Evolutionary conservation across 2,797 vertebrate genomes (phyloP).

Genomic region (Eulemur rubriventer): DNA sequence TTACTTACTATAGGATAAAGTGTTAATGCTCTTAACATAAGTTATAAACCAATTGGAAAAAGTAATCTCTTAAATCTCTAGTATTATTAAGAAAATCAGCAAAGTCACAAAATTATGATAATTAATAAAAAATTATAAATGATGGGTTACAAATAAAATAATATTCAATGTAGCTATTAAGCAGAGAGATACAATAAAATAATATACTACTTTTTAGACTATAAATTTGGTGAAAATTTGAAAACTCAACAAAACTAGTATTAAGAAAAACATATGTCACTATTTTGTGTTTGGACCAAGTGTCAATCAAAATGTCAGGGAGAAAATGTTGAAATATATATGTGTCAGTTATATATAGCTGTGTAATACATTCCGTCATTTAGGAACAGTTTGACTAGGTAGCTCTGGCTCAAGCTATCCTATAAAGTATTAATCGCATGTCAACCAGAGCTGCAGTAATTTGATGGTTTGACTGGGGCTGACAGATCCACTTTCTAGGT

Average conservation of each 20-base stretch:
- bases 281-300: background rate
- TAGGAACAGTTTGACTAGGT: background rate
- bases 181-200: background rate
- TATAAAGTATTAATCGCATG: background rate
- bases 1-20: background rate
- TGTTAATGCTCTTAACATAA: background rate
- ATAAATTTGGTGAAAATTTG: background rate
- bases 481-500: background rate
- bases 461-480: background rate
- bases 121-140: background rate
- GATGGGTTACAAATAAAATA: background rate
- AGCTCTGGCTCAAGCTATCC: background rate
- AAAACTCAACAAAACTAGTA: background rate
- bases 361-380: background rate
- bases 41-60: background rate
- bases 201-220: background rate
- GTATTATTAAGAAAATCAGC: background rate
- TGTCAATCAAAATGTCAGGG: background rate
- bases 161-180: background rate
- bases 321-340: background rate
- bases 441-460: background rate
- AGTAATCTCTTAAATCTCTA: background rate
- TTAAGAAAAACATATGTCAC: background rate
- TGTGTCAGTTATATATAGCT: background rate
- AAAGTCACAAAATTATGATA: background rate